Conservation (phyloP, 2,797 vertebrate species). For the Enteromius fasciolatus region DNA sequence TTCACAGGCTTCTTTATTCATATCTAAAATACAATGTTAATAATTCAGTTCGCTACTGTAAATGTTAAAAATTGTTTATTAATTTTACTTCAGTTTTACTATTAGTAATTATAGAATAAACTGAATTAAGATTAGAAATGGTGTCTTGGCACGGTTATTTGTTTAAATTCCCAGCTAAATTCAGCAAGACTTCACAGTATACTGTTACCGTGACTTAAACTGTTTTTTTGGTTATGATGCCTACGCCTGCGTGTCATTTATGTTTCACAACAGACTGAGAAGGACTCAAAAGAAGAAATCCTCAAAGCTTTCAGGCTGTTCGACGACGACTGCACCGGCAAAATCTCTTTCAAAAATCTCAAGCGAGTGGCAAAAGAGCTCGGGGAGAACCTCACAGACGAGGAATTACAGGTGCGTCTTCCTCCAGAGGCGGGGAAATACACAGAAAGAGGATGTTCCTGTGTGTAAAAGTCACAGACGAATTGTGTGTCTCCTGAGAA, state of each 20-base stretch:
- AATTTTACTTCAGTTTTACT: no score
- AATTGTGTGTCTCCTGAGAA: background rate
- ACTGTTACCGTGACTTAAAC: background rate
- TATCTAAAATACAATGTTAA: background rate
- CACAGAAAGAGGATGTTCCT: background rate
- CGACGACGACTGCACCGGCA: constrained; percentile 91
- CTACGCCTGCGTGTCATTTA: background rate
- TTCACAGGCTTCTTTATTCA: background rate
- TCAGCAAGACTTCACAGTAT: background rate
- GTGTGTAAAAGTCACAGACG: background rate
- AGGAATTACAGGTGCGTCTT: constrained; percentile 87
- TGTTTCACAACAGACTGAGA: constrained; percentile 80
- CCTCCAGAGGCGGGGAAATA: constrained; percentile 4
- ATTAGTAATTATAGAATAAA: no score
- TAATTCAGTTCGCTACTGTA: no score
- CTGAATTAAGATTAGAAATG: no score
- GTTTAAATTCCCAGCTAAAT: background rate
- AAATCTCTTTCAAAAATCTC: constrained; percentile 92
- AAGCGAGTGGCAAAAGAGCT: constrained; percentile 92
- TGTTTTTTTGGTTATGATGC: background rate
- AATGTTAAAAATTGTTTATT: no score
- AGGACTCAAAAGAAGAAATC: constrained; percentile 94
- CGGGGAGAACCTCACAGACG: constrained; percentile 92
- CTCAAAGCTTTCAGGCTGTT: constrained; percentile 93
- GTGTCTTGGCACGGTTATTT: background rate